A percentile compares a stretch with the other conserved stretches of the same genome.
phyloP scores from a whole-genome alignment of 1,140 invertebrate genomes.

The Nebria ingens region DNA sequence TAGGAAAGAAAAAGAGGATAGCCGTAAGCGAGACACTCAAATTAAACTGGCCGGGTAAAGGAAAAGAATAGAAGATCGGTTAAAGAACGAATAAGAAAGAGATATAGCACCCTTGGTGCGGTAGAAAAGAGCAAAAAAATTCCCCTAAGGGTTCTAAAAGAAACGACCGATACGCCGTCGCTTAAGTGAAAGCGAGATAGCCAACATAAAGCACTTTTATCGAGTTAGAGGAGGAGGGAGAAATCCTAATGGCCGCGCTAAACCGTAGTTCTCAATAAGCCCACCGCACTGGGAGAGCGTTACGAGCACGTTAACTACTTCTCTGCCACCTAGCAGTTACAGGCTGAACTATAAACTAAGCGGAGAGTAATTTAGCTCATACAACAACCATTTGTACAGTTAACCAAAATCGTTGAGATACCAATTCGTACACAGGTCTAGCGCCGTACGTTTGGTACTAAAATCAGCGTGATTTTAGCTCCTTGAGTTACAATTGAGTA shows the following conservation, averaged over 20 bases:
- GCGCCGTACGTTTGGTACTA: too few relatives aligned
- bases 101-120: not conserved
- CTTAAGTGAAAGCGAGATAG: conserved; percentile 3
- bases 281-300: conserved; percentile 2
- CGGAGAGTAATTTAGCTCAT: conserved; percentile 14
- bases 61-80: not conserved
- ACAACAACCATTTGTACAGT: conserved; percentile 17
- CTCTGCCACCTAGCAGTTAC: conserved; percentile 22
- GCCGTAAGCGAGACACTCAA: not conserved
- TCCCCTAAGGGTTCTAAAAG: not conserved
- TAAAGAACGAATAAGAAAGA: conserved; percentile 10
- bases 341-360: conserved; percentile 20
- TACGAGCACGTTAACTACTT: conserved; percentile 3
- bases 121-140: conserved; percentile 7
- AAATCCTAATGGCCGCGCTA: conserved; percentile 7
- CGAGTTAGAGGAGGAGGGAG: conserved; percentile 9
- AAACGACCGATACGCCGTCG: conserved; percentile 10
- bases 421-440: too few relatives aligned
- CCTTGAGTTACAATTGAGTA: too few relatives aligned
- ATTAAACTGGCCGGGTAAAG: not conserved
- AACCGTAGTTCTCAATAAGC: conserved; percentile 6
- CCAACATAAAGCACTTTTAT: conserved; percentile 11
- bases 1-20: not conserved
- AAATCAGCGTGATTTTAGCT: too few relatives aligned
- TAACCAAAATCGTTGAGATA: too few relatives aligned